Percentiles rank a stretch among this genome's conserved stretches.
phyloP scores from a whole-genome alignment of 2,888 invertebrate genomes.

The Caenorhabditis parvicauda region DNA sequence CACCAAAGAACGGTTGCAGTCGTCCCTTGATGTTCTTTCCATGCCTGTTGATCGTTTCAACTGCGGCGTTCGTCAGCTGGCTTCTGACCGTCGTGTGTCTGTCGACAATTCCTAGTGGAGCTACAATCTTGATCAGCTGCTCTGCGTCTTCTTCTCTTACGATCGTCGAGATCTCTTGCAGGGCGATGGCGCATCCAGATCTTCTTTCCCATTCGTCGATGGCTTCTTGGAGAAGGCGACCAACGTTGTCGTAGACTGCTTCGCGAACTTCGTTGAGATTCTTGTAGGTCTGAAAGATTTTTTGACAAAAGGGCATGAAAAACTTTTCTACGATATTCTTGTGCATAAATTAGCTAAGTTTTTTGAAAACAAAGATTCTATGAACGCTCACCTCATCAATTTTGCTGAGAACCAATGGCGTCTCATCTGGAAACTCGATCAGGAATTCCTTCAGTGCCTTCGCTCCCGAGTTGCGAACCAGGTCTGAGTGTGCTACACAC shows the following conservation, averaged over 20 bases:
- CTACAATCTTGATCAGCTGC: slow-evolving; percentile 64
- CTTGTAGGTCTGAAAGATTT: slow-evolving; percentile 18
- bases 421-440: slow-evolving; percentile 32
- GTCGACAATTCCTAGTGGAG: slow-evolving; percentile 82
- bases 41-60: slow-evolving; percentile 84
- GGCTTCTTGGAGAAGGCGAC: slow-evolving; percentile 77
- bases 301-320: slow-evolving; percentile 2
- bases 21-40: slow-evolving; percentile 72
- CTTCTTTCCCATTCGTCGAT: slow-evolving; percentile 88
- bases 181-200: slow-evolving; percentile 73
- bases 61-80: slow-evolving; percentile 89
- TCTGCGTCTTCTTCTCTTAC: slow-evolving; percentile 22
- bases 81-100: slow-evolving; percentile 75
- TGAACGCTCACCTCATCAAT: slow-evolving; percentile 26
- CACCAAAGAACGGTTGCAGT: slow-evolving; percentile 63
- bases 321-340: slow-evolving; percentile 3
- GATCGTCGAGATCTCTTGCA: slow-evolving; percentile 15
- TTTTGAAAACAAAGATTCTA: neutral
- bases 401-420: slow-evolving; percentile 22
- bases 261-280: slow-evolving; percentile 60
- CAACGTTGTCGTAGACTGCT: slow-evolving; percentile 79
- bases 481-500: slow-evolving; percentile 26
- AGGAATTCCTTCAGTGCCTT: slow-evolving; percentile 72
- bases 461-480: slow-evolving; percentile 79
- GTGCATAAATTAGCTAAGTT: neutral